Evolutionary conservation across 2,113 vertebrate genomes (phyloP), one percentile per base, ranked within the genome.

Genomic region (Laticauda laticaudata): DNA sequence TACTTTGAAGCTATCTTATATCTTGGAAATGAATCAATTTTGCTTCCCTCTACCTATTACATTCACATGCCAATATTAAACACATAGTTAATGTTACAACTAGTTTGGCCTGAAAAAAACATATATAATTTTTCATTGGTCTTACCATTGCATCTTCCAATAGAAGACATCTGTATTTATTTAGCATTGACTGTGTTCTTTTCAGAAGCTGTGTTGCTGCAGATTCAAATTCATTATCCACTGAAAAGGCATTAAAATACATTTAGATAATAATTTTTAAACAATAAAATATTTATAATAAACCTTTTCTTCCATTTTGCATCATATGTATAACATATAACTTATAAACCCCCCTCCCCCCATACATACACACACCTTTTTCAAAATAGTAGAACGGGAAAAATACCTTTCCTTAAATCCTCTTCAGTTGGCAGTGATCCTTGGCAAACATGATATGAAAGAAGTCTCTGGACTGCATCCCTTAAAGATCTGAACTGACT

Each of bases 161-260:
- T n/a, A 99, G 98, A 90, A 99, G 97, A 91, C 98, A 98, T 95
- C 99, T 98, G 96, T 99, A 99, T 96, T 99, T 99, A 98, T 99
- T 99, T 34, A 99, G 98, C 99, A 99, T 99, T 94, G 98, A 97
- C 93, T 99, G 98, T 0, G 99, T 99, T 97, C 98, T 98, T 96
- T 98, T 99, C 92, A 99, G 96, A 95, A 99, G 98, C 89, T 99
- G 99, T 48, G 98, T 98, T 88, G 99, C 98, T 93, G 98, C 98
- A 48, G 96, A 97, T 95, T 99, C 99, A 97, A 99, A 99, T 96
- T 99, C 99, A 95, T 97, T 98, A 96, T 99, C 99, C 96, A 99
- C 99, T 99, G 94, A 45, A 97, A 96, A 96, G 56, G 96, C 15
- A 96, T 5, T 96, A 97, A 57, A 59, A 94, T 89, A 94, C 0